Evolutionary conservation across 1,140 invertebrate species (phyloP).

Genomic region (Phocides pigmalion): DNA sequence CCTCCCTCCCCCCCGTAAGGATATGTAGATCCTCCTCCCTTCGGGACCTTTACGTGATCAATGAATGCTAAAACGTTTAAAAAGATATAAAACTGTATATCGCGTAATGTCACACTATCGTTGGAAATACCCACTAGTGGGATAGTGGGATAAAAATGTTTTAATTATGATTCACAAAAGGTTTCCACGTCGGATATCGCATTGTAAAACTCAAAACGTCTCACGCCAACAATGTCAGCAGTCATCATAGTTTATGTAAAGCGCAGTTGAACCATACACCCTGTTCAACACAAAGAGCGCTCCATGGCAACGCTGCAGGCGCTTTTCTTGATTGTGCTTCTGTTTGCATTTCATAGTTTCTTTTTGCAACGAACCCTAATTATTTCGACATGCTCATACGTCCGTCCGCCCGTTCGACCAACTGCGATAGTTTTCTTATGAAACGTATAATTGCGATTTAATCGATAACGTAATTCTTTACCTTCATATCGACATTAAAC

Average conservation of each 20-base stretch:
- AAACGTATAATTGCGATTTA: conserved; percentile 22
- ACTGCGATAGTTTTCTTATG: conserved; percentile 13
- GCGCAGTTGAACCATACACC: conserved; percentile 28
- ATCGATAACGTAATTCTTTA: conserved; percentile 17
- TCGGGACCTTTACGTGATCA: too few relatives aligned
- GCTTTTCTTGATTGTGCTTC: conserved; percentile 31
- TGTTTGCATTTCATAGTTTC: conserved; percentile 28
- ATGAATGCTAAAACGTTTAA: too few relatives aligned
- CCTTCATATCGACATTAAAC: conserved; percentile 5
- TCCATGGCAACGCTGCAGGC: conserved; percentile 29
- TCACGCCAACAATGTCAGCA: conserved; percentile 27
- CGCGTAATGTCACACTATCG: too few relatives aligned
- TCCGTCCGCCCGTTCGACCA: conserved; percentile 29
- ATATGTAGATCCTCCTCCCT: too few relatives aligned
- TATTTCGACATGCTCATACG: conserved; percentile 30
- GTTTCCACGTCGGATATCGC: conserved; percentile 19
- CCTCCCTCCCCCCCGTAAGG: too few relatives aligned
- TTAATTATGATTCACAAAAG: conserved; percentile 24
- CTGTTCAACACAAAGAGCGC: conserved; percentile 26
- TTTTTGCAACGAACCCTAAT: conserved; percentile 27
- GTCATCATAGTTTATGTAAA: conserved; percentile 32
- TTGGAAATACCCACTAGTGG: too few relatives aligned
- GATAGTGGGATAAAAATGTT: too few relatives aligned
- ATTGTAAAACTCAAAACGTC: conserved; percentile 29
- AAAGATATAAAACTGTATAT: too few relatives aligned